Evolutionary conservation across 2,888 invertebrate species (phyloP).

Genomic region (Zygaena filipendulae): DNA sequence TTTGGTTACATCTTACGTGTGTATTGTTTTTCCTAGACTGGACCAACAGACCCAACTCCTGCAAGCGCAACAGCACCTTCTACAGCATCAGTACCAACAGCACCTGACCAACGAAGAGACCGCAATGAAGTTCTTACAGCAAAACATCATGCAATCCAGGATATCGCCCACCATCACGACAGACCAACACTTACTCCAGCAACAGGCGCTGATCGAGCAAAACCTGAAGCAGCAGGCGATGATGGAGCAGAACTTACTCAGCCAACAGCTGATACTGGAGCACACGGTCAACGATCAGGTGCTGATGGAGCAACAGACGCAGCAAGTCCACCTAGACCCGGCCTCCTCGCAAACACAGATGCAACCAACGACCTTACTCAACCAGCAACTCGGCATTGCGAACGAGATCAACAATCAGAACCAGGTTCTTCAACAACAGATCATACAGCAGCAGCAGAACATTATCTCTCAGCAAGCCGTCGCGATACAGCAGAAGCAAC

Average conservation of each 20-base stretch:
- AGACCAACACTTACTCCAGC: conserved; percentile 39
- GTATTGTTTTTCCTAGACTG: conserved; percentile 24
- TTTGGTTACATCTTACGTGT: not conserved
- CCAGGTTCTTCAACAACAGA: conserved; percentile 65
- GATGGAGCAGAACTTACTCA: conserved; percentile 58
- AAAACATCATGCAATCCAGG: conserved; percentile 64
- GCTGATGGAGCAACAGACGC: conserved; percentile 42
- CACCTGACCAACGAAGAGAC: conserved; percentile 58
- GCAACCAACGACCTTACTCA: conserved; percentile 33
- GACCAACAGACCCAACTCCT: conserved; percentile 55
- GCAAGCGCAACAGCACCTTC: conserved; percentile 53
- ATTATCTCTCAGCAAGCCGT: conserved; percentile 57
- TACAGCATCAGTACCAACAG: conserved; percentile 68
- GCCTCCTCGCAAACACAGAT: conserved; percentile 35
- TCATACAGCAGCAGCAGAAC: conserved; percentile 58
- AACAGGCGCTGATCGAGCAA: conserved; percentile 38
- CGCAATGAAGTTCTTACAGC: conserved; percentile 68
- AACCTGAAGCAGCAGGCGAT: conserved; percentile 47
- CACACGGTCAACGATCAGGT: conserved; percentile 43
- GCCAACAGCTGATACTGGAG: conserved; percentile 53
- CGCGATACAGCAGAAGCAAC: conserved; percentile 56
- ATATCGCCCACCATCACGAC: conserved; percentile 41
- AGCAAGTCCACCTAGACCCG: conserved; percentile 35
- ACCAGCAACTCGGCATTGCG: conserved; percentile 37
- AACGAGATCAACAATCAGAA: conserved; percentile 54